Conservation (phyloP, 2,797 vertebrate species). For the Sphaeramia orbicularis region DNA sequence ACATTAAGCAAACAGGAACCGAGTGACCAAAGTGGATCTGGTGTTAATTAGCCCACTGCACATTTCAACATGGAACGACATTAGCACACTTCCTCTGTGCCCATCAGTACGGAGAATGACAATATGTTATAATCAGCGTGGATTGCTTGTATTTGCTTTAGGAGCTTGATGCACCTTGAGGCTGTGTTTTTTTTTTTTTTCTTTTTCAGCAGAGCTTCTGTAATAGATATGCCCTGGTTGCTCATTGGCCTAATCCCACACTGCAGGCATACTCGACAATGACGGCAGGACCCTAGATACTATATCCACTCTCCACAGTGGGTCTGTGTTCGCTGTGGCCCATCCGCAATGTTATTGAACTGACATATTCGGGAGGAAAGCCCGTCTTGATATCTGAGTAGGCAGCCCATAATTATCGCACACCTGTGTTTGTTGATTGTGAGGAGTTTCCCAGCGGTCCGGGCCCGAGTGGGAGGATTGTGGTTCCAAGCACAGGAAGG, state of each 20-base stretch:
- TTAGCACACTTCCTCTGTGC: constrained; percentile 68
- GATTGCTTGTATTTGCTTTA: constrained; percentile 69
- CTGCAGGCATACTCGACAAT: constrained; percentile 62
- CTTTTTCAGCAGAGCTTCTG: constrained; percentile 45
- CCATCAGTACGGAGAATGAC: constrained; percentile 64
- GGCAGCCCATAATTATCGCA: constrained; percentile 83
- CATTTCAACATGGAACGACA: constrained; percentile 52
- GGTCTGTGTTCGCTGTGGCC: constrained; percentile 54
- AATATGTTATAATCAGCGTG: constrained; percentile 77
- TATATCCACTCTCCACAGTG: constrained; percentile 56
- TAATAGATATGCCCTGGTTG: constrained; percentile 46
- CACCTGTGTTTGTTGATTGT: constrained; percentile 87
- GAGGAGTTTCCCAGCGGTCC: constrained; percentile 82
- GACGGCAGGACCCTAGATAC: constrained; percentile 53
- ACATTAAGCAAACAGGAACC: constrained; percentile 49
- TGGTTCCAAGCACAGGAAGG: constrained; percentile 75
- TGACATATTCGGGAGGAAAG: constrained; percentile 71
- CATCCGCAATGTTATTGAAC: constrained; percentile 72
- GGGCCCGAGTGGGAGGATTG: constrained; percentile 79
- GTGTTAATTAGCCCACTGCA: constrained; percentile 68
- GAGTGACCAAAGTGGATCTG: constrained; percentile 58
- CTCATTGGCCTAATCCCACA: constrained; percentile 63
- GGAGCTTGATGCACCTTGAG: constrained; percentile 66
- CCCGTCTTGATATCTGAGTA: constrained; percentile 79
- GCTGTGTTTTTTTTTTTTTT: constrained; percentile 59